These are phyloP conservation scores for Drosophila niveifrons DNA, from an alignment of 2,888 invertebrate genomes.

Conservation along the genomic window DNA sequence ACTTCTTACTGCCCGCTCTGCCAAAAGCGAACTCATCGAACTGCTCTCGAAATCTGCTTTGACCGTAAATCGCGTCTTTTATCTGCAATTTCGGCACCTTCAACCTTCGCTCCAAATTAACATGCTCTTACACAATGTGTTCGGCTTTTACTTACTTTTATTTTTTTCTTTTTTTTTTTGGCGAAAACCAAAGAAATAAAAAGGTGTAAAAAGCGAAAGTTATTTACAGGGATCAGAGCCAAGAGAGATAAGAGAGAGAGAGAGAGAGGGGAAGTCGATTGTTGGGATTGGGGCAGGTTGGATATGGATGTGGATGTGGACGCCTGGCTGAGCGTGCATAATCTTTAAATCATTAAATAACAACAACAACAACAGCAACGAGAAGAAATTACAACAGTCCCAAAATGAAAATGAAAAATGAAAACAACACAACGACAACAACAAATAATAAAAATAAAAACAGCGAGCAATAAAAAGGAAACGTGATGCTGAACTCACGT, in stretches of 20 bases:
- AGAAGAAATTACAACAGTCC: slow-evolving; percentile 47
- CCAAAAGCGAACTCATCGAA: slow-evolving; percentile 1
- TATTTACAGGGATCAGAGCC: slow-evolving; percentile 52
- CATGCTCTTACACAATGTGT: slow-evolving; percentile 70
- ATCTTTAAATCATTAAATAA: slow-evolving; percentile 80
- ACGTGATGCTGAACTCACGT: slow-evolving; percentile 75
- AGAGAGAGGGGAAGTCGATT: slow-evolving; percentile 39
- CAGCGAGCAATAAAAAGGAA: slow-evolving; percentile 73
- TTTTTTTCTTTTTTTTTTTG: slow-evolving; percentile 1
- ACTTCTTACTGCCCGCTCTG: slow-evolving; percentile 5
- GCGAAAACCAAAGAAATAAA: slow-evolving; percentile 28
- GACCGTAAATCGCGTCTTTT: slow-evolving; percentile 58
- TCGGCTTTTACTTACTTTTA: slow-evolving; percentile 29
- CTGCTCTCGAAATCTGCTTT: slow-evolving; percentile 14
- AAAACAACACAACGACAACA: slow-evolving; percentile 44
- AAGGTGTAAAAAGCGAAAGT: slow-evolving; percentile 80
- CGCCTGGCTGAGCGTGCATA: slow-evolving; percentile 71
- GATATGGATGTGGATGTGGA: neutral
- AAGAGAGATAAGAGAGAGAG: slow-evolving; percentile 36
- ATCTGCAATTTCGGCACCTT: slow-evolving; percentile 70
- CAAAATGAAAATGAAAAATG: slow-evolving; percentile 66
- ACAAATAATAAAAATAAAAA: slow-evolving; percentile 45
- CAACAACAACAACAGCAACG: slow-evolving; percentile 56
- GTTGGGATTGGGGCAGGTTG: neutral
- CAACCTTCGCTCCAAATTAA: slow-evolving; percentile 70